Evolutionary conservation across 2,113 vertebrate genomes (phyloP), one percentile per base, ranked within the genome.

Genomic region (Pipa parva): DNA sequence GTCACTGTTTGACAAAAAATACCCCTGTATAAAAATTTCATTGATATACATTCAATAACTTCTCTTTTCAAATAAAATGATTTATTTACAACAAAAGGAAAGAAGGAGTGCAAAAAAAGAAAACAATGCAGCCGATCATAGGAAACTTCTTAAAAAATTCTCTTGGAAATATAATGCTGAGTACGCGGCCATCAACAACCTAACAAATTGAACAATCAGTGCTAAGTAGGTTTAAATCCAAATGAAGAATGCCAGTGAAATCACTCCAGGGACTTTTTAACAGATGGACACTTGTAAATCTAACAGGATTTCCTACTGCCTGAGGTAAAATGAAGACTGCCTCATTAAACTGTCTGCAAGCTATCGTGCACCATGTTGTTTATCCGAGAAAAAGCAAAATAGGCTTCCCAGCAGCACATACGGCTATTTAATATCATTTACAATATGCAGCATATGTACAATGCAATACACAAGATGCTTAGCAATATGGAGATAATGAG

Each of bases 271-370:
- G 80, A 79, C 76, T 80, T 86, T 86, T 77, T 63, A 72, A 82
- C 85, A 85, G 83, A 87, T 83, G 79, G 86, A 79, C 79, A 82
- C 86, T 87, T 87, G 81, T 84, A 84, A 88, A 87, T 81, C 82
- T 86, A 82, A 84, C 75, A 87, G 80, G 83, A 87, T 88, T 86
- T 87, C 85, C 80, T 84, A 81, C 78, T 75, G 82, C 81, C 81
- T 81, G 82, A 79, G 80, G 83, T 85, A 84, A 88, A 87, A 88
- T 79, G 74, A 83, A 81, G 74, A 81, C 73, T 71, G 75, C 79
- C 83, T 84, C 85, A 88, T 88, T 87, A 89, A 88, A 85, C 78
- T 84, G 81, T 84, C 82, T 82, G 77, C 75, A 73, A 77, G 74
- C 74, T 78, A 79, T 33, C 28, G 36, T 21, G 48, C 75, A 76